Evolutionary conservation across 2,888 invertebrate genomes (phyloP).

Genomic region (Cheilosia vulpina): DNA sequence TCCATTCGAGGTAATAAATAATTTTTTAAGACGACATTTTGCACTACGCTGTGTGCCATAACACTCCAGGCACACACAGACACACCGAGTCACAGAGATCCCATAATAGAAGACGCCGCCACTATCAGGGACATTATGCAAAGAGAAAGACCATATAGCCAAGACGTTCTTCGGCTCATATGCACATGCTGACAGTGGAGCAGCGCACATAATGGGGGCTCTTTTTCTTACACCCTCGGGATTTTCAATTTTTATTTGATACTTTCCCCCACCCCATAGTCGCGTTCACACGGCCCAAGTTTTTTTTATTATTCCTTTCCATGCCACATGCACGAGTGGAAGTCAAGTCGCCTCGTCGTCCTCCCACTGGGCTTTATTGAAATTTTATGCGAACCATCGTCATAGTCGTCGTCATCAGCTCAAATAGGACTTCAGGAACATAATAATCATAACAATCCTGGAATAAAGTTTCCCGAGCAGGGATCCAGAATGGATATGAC

Average conservation of each 20-base stretch:
- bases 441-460: slow-evolving; percentile 73
- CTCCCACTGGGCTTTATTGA: slow-evolving; percentile 56
- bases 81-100: slow-evolving; percentile 12
- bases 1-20: slow-evolving; percentile 68
- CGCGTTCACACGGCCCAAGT: slow-evolving; percentile 20
- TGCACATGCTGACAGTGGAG: slow-evolving; percentile 1
- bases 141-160: slow-evolving; percentile 27
- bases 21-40: slow-evolving; percentile 74
- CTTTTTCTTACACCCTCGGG: slow-evolving; percentile 42
- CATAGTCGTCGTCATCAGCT: slow-evolving; percentile 40
- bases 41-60: slow-evolving; percentile 65
- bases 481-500: slow-evolving; percentile 64
- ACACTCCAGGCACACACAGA: slow-evolving; percentile 40
- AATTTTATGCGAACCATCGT: slow-evolving; percentile 55
- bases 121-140: slow-evolving; percentile 58
- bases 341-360: slow-evolving; percentile 28
- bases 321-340: slow-evolving; percentile 53
- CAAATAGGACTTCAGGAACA: slow-evolving; percentile 65
- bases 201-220: slow-evolving; percentile 27
- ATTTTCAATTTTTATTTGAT: slow-evolving; percentile 64
- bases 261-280: slow-evolving; percentile 30
- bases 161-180: slow-evolving; percentile 45
- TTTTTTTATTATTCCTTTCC: slow-evolving; percentile 37
- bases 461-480: slow-evolving; percentile 62
- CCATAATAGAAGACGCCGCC: slow-evolving; percentile 45